Conservation (phyloP, 2,888 invertebrate species). For the Drosophila suboccidentalis region DNA sequence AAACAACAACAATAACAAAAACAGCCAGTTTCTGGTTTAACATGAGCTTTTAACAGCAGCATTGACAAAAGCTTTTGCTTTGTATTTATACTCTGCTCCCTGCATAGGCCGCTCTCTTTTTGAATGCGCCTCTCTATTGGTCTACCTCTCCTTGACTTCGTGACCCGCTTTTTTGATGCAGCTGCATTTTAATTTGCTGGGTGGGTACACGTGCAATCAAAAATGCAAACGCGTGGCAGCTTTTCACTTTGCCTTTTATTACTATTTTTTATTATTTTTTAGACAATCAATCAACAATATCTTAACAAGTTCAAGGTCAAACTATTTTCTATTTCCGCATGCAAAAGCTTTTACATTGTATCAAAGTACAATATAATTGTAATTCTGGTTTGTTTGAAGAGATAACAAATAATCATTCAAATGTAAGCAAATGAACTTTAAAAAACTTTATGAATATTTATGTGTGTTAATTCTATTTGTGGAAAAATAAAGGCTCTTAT, state of each 20-base stretch:
- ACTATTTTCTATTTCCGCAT: constrained; percentile 1
- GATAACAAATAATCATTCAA: neutral
- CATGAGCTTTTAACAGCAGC: constrained; percentile 8
- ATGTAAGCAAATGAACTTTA: constrained; percentile 4
- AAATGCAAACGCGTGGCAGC: constrained; percentile 3
- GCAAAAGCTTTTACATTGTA: constrained; percentile 4
- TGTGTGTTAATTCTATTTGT: neutral
- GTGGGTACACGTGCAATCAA: constrained; percentile 18
- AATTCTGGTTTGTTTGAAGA: neutral
- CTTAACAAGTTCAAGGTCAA: constrained; percentile 24
- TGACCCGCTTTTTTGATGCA: constrained; percentile 7
- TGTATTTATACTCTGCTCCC: neutral
- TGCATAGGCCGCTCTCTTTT: constrained; percentile 9
- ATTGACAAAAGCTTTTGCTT: neutral
- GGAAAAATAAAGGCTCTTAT: neutral
- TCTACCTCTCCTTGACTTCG: neutral
- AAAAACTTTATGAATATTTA: neutral
- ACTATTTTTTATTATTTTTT: neutral
- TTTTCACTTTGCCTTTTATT: constrained; percentile 7
- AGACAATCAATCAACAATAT: constrained; percentile 8
- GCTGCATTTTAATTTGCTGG: neutral
- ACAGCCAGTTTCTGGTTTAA: neutral
- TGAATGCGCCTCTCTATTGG: neutral
- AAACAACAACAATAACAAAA: neutral
- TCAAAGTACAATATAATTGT: constrained; percentile 11